Evolutionary conservation across 2,113 vertebrate species (phyloP).

Genomic region (Sterrhoptilus dennistouni): DNA sequence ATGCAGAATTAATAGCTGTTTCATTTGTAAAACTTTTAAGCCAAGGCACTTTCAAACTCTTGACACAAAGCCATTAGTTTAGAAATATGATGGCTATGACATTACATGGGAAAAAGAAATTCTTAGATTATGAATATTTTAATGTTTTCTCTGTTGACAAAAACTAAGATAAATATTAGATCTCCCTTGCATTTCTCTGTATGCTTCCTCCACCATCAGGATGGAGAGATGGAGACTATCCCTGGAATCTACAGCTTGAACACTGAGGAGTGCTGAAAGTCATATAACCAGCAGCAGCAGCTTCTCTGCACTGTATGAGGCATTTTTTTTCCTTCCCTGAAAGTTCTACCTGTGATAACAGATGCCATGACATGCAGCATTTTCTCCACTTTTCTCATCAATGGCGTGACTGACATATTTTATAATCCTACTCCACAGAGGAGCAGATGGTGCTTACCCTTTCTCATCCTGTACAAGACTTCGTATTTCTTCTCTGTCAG

Average conservation of each 20-base stretch:
- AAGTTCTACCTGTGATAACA: not conserved
- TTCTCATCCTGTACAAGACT: slow-evolving; percentile 36
- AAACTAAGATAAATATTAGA: not conserved
- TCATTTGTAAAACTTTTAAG: not conserved
- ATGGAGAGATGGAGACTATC: not conserved
- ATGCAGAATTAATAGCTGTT: not conserved
- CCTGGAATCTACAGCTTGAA: not conserved
- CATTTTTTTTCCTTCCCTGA: not conserved
- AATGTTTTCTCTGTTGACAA: not conserved
- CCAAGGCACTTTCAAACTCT: not conserved
- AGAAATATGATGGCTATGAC: not conserved
- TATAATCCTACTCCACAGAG: slow-evolving; percentile 22
- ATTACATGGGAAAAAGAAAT: not conserved
- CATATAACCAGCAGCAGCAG: not conserved
- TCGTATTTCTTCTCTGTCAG: slow-evolving; percentile 54
- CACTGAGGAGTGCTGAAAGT: not conserved
- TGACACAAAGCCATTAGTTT: not conserved
- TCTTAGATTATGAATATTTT: not conserved
- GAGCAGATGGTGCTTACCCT: slow-evolving; percentile 44
- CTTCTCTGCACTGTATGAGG: not conserved
- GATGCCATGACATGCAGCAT: not conserved
- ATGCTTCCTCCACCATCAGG: not conserved
- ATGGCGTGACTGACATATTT: slow-evolving; percentile 40
- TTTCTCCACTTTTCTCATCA: slow-evolving; percentile 21
- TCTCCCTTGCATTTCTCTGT: not conserved